A percentile compares a stretch with the other conserved stretches of the same genome.
These are phyloP conservation scores for Hypsibius dujardini DNA, from an alignment of 1,140 invertebrate species.

Conservation along the genomic window DNA sequence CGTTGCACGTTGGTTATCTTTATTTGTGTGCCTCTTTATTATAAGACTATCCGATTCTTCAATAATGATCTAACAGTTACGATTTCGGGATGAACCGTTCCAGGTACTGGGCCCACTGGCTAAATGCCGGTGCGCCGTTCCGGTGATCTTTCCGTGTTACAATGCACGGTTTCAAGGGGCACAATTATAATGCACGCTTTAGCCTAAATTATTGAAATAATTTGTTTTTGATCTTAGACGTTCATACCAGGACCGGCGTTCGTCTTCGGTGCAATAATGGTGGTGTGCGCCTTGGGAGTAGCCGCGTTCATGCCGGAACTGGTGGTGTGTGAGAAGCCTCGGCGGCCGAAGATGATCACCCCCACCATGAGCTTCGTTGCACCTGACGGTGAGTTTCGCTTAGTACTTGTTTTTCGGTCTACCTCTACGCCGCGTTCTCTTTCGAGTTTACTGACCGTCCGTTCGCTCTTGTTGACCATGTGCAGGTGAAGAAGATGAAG, in stretches of 20 bases:
- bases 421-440: slow-evolving; percentile 79
- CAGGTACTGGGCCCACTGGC: no score
- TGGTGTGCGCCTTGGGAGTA: slow-evolving; percentile 79
- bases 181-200: slow-evolving; percentile 77
- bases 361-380: slow-evolving; percentile 4
- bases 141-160: no score
- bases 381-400: slow-evolving; percentile 55
- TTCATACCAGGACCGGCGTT: slow-evolving; percentile 97
- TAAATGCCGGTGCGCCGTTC: no score
- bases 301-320: slow-evolving; percentile 69
- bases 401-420: slow-evolving; percentile 87
- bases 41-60: no score
- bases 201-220: slow-evolving; percentile 43
- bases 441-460: slow-evolving; percentile 71
- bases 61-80: no score
- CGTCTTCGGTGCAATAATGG: slow-evolving; percentile 88
- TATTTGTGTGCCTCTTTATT: no score
- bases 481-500: background rate
- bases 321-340: background rate
- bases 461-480: background rate
- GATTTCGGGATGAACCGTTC: no score
- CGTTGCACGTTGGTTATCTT: no score
- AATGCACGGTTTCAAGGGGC: no score
- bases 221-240: slow-evolving; percentile 33
- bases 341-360: background rate